Base-by-base conservation (phyloP, 23 tunicate species). In the Trididemnum nubilum region DNA sequence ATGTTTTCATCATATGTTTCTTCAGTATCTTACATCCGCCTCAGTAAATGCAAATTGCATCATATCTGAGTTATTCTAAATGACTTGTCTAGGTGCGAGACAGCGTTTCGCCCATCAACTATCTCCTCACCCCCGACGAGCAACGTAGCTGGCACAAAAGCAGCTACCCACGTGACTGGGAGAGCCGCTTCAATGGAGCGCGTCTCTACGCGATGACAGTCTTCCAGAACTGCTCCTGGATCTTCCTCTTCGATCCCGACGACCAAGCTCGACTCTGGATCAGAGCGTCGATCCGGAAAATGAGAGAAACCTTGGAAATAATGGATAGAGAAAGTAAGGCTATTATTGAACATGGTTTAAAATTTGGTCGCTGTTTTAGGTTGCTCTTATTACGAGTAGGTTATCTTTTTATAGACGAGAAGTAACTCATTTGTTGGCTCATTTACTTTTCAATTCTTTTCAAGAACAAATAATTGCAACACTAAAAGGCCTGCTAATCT, bases 161-260 rank as follows among this genome's bases (percentile, higher is more conserved):
- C 34, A 65, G 65, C 36, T 21, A 52, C 1, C 71, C 87, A 3
- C 34, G 83, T 3, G 83, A 88, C 49, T 21, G 25, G 0, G 29
- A 65, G 37, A 24, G 81, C 28, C 63, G 87, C 1, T 63, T 60
- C 24, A 65, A 82, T 40, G 86, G 81, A n/a, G 76, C 85, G 24
- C 59, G 87, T 33, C 51, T 88, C 34, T 58, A 82, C 28, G 87
- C 93, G 0, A 64, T 76, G n/a, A 34, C 78, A n/a, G 50, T 82
- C 51, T 75, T 71, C 38, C 93, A 88, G 63, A 32, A 67, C 23
- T 18, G 65, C 40, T 51, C 85, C 31, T 87, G 86, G 83, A 89
- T 66, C 71, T 80, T 93, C 37, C 40, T 93, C 15, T 84, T 71
- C 65, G 98, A 93, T 74, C 98, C 98, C 5, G 98, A 93, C 65